A percentile compares a stretch with the other conserved stretches of the same genome.
Evolutionary conservation across 2,888 invertebrate species (phyloP).

Genomic region (Aporophyla lueneburgensis): DNA sequence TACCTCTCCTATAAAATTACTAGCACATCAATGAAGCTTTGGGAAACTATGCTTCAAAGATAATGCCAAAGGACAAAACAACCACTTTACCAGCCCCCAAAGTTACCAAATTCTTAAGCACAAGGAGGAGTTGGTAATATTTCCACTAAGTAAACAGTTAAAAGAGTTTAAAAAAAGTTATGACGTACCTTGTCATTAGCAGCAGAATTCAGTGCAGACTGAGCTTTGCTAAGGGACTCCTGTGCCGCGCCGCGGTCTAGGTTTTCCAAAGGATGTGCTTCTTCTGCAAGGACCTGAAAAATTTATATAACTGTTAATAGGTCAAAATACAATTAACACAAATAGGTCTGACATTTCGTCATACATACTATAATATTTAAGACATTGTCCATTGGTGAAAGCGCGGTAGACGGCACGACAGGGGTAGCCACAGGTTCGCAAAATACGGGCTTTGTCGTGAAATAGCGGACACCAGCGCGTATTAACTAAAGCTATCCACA

Average conservation of each 20-base stretch:
- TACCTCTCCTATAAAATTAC: not conserved
- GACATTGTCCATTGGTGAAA: not conserved
- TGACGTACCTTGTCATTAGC: constrained; percentile 93
- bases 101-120: not conserved
- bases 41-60: not conserved
- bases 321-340: not conserved
- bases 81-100: not conserved
- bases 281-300: constrained; percentile 96
- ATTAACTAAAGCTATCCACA: too few relatives aligned
- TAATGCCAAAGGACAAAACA: not conserved
- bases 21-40: not conserved
- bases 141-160: not conserved
- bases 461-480: too few relatives aligned
- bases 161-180: not conserved
- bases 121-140: not conserved
- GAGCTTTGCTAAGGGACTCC: constrained; percentile 96
- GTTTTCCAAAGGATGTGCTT: constrained; percentile 96
- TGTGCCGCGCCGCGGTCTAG: constrained; percentile 95
- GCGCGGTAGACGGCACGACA: not conserved
- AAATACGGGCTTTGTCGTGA: too few relatives aligned
- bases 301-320: too few relatives aligned
- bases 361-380: not conserved
- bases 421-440: too few relatives aligned
- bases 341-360: not conserved
- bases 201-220: constrained; percentile 95